phyloP scores from a whole-genome alignment of 2,797 vertebrate species.

The Silurus lanzhouensis region DNA sequence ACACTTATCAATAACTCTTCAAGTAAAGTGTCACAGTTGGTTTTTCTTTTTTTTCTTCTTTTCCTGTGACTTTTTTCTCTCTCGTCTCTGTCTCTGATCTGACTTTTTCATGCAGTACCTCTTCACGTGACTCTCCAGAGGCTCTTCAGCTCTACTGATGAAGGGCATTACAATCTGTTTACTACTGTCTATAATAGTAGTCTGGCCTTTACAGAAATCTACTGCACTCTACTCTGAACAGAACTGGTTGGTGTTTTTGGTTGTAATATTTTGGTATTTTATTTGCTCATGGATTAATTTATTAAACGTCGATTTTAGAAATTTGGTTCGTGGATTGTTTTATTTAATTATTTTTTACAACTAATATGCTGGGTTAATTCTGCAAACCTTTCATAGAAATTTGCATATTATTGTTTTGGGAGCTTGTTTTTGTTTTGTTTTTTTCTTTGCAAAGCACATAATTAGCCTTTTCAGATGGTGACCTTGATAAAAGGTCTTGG shows the following conservation, averaged over 20 bases:
- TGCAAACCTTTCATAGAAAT: not conserved
- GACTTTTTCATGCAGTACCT: constrained; percentile 69
- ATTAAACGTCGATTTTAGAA: constrained; percentile 93
- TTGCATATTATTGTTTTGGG: not conserved
- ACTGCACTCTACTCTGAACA: constrained; percentile 78
- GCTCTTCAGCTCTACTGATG: constrained; percentile 70
- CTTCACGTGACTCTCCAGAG: constrained; percentile 62
- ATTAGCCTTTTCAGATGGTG: constrained; percentile 21
- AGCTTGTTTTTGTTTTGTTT: not conserved
- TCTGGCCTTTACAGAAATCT: constrained; percentile 73
- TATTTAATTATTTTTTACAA: not conserved
- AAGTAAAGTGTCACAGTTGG: constrained; percentile 41
- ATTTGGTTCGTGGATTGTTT: constrained; percentile 53
- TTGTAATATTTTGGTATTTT: constrained; percentile 82
- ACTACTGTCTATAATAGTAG: constrained; percentile 75
- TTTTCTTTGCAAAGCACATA: not conserved
- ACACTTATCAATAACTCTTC: constrained; percentile 19
- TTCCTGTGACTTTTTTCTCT: constrained; percentile 63
- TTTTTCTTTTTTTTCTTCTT: constrained; percentile 62
- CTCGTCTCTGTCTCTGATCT: constrained; percentile 70
- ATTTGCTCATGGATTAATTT: constrained; percentile 97
- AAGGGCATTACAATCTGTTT: constrained; percentile 66
- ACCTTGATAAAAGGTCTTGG: constrained; percentile 39
- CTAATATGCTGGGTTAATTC: not conserved
- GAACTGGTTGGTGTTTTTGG: constrained; percentile 77